phyloP scores from a whole-genome alignment of 2,113 vertebrate species.

The Aphelocoma coerulescens region DNA sequence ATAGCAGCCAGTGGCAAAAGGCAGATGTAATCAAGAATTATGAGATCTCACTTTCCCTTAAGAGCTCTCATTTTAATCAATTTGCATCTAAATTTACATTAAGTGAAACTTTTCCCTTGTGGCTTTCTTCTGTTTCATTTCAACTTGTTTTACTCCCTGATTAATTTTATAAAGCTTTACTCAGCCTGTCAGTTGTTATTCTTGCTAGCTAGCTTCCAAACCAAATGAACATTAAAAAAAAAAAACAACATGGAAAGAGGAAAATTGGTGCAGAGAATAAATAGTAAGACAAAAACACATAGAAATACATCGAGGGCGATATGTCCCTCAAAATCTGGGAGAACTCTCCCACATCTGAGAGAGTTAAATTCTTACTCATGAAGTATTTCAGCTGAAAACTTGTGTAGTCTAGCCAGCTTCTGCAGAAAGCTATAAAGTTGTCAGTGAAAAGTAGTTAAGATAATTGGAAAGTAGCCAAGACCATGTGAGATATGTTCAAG shows the following conservation, averaged over 20 bases:
- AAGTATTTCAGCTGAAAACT: background rate
- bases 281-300: background rate
- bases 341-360: background rate
- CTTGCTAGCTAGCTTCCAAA: background rate
- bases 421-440: background rate
- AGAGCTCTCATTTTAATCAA: background rate
- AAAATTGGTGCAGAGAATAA: background rate
- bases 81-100: background rate
- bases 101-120: background rate
- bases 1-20: background rate
- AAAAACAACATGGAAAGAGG: background rate
- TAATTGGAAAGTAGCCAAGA: background rate
- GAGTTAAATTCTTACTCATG: background rate
- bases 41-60: background rate
- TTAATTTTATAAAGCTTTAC: background rate
- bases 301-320: background rate
- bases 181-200: background rate
- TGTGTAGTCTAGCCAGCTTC: background rate
- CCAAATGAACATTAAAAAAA: background rate
- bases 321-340: background rate
- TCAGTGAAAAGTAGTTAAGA: background rate
- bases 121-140: background rate
- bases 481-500: background rate
- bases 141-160: background rate
- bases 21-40: background rate